Conservation (phyloP, 1,140 invertebrate genomes). For the Cataglyphis hispanica region DNA sequence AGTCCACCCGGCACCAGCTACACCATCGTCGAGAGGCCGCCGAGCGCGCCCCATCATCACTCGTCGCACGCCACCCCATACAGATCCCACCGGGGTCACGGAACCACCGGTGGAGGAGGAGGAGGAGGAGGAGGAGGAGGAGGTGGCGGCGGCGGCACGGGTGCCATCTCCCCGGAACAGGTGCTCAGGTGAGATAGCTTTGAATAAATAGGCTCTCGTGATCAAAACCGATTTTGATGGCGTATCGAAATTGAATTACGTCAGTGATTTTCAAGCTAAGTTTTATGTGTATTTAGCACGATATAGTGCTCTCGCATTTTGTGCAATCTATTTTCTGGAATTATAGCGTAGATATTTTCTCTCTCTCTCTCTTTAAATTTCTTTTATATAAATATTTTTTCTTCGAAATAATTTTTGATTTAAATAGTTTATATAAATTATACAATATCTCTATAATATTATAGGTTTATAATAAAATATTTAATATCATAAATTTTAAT, state of each 20-base stretch:
- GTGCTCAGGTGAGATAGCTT: conserved; percentile 86
- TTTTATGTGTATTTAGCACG: not conserved
- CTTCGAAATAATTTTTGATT: too few relatives aligned
- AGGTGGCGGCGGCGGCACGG: conserved; percentile 83
- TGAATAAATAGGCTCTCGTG: not conserved
- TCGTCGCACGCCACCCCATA: conserved; percentile 87
- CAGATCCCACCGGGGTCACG: conserved; percentile 86
- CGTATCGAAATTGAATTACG: conserved; percentile 7
- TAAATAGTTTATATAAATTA: not conserved
- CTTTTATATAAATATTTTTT: too few relatives aligned
- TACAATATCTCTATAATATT: not conserved
- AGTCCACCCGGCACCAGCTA: conserved; percentile 92
- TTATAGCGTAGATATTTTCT: not conserved
- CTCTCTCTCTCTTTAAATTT: too few relatives aligned
- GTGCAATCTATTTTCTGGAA: not conserved
- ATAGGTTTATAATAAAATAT: not conserved
- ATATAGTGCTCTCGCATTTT: not conserved
- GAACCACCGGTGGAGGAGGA: conserved; percentile 60
- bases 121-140: conserved; percentile 73
- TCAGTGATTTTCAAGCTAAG: not conserved
- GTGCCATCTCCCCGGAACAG: conserved; percentile 92
- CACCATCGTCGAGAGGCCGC: conserved; percentile 93
- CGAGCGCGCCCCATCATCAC: conserved; percentile 91
- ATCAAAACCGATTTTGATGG: not conserved
- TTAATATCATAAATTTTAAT: not conserved